These are phyloP conservation scores for Serripes groenlandicus DNA, from an alignment of 2,888 invertebrate species.

Conservation along the genomic window DNA sequence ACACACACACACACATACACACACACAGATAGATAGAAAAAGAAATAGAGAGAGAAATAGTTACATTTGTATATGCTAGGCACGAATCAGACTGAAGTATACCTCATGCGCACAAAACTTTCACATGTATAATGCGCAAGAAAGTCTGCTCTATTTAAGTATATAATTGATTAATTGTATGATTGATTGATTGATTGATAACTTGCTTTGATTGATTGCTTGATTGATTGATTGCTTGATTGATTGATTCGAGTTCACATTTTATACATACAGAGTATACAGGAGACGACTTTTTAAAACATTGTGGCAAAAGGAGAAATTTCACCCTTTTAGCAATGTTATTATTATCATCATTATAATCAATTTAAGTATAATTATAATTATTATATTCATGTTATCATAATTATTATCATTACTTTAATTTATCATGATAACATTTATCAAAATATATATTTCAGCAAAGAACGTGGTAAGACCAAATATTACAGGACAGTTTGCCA, in stretches of 20 bases:
- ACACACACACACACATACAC: no score
- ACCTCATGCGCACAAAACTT: no score
- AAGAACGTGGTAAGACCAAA: constrained; percentile 56
- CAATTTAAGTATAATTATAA: background rate
- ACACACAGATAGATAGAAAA: no score
- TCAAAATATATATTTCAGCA: background rate
- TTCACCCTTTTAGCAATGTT: background rate
- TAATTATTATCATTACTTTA: background rate
- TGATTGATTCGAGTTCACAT: background rate
- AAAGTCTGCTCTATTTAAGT: no score
- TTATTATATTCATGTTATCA: background rate
- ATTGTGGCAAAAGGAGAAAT: background rate
- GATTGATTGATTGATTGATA: no score
- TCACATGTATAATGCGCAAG: no score
- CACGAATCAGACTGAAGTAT: no score
- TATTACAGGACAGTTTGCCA: constrained; percentile 68
- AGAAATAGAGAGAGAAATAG: no score
- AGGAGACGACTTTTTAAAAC: background rate
- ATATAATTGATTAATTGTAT: no score
- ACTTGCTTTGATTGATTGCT: no score
- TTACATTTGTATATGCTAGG: no score
- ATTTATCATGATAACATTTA: background rate
- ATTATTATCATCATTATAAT: background rate
- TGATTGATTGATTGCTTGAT: background rate
- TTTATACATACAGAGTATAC: background rate